A percentile compares a stretch with the other conserved stretches of the same genome.
These are phyloP conservation scores for Ursus arctos DNA, from an alignment of 2,113 vertebrate genomes.

Conservation along the genomic window DNA sequence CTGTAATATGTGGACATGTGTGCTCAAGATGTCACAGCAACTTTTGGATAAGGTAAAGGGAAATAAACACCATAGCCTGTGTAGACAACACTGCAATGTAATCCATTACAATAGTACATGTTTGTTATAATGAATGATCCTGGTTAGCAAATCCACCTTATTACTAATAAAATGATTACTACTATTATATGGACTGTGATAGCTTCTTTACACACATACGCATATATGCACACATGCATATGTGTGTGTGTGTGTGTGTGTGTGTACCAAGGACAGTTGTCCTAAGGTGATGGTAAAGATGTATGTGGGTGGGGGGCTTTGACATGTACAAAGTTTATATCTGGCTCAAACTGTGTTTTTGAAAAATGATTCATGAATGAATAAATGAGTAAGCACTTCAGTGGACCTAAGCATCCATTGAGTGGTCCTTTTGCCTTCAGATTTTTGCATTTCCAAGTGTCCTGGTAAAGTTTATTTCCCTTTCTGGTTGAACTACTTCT, in stretches of 20 bases:
- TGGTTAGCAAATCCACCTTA: constrained; percentile 12
- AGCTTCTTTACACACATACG: background rate
- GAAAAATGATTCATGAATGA: background rate
- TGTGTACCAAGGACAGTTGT: background rate
- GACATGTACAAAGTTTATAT: background rate
- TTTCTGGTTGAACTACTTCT: background rate
- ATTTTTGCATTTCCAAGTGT: background rate
- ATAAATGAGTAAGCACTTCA: background rate
- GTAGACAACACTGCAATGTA: background rate
- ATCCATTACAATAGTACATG: background rate
- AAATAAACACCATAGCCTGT: background rate
- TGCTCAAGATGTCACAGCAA: background rate
- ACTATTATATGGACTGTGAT: background rate
- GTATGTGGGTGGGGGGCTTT: background rate
- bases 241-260: background rate
- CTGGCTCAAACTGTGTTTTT: background rate
- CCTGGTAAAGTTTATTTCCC: background rate
- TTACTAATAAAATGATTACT: background rate
- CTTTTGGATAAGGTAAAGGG: background rate
- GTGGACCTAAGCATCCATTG: background rate
- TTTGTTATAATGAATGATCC: background rate
- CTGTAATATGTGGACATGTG: background rate
- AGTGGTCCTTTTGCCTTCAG: background rate
- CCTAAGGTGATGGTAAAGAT: background rate
- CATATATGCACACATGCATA: background rate